Percentiles rank a stretch among this genome's conserved stretches.
Evolutionary conservation across 2,888 invertebrate species (phyloP).

Genomic region (Pandemis heparana): DNA sequence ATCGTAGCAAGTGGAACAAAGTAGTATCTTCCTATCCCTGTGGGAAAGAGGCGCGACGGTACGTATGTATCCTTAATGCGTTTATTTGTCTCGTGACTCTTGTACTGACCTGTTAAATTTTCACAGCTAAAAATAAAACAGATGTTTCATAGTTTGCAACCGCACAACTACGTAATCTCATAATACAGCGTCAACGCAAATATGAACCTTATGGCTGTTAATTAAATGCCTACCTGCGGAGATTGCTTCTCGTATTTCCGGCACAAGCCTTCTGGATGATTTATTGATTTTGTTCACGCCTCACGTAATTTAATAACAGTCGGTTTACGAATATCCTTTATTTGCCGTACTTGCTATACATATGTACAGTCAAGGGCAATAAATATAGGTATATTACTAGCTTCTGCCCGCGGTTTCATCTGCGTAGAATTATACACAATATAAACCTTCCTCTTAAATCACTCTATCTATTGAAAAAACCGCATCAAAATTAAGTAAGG

Average conservation of each 20-base stretch:
- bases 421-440: no score
- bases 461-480: no score
- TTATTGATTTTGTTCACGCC: slow-evolving; percentile 28
- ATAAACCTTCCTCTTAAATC: no score
- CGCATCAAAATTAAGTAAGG: no score
- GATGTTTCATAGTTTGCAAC: not conserved
- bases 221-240: slow-evolving; percentile 26
- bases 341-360: not conserved
- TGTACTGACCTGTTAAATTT: not conserved
- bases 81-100: not conserved
- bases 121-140: not conserved
- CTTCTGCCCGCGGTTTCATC: no score
- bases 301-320: slow-evolving; percentile 27
- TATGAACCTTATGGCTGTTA: slow-evolving; percentile 16
- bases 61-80: no score
- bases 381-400: not conserved
- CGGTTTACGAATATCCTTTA: slow-evolving; percentile 22
- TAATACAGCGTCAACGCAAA: slow-evolving; percentile 11
- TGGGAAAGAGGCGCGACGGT: no score
- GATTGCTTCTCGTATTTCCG: slow-evolving; percentile 17
- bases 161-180: not conserved
- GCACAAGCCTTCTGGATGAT: slow-evolving; percentile 21
- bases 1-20: no score
- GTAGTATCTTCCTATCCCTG: no score
- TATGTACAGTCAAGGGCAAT: not conserved